These are phyloP conservation scores for Micoletzkya japonica DNA, from an alignment of 2,888 invertebrate species.

Conservation along the genomic window DNA sequence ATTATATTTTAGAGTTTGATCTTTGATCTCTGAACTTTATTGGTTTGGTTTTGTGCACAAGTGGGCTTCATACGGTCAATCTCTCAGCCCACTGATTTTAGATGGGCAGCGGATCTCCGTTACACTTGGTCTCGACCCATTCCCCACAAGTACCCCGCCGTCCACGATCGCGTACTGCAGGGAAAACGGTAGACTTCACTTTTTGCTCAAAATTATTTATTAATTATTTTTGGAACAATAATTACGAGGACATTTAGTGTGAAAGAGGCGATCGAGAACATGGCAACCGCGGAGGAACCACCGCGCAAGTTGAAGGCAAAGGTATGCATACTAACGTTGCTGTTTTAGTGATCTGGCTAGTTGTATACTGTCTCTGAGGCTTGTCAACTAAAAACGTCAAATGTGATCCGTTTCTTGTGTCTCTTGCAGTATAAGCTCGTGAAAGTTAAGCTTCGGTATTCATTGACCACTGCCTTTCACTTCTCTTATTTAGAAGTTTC, in stretches of 20 bases:
- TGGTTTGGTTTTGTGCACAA: background rate
- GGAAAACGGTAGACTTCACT: slow-evolving; percentile 47
- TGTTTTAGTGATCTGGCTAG: too few species aligned
- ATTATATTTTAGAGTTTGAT: background rate
- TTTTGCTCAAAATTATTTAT: too few species aligned
- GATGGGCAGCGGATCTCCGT: slow-evolving; percentile 35
- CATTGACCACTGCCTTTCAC: too few species aligned
- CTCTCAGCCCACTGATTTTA: background rate
- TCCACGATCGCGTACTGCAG: slow-evolving; percentile 43
- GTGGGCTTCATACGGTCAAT: background rate
- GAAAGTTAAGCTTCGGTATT: too few species aligned
- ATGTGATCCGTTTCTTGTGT: too few species aligned
- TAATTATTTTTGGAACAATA: too few species aligned
- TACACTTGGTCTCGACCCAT: slow-evolving; percentile 44
- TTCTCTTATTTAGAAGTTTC: too few species aligned
- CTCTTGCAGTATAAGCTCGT: too few species aligned
- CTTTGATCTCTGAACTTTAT: background rate
- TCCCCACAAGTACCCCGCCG: slow-evolving; percentile 46
- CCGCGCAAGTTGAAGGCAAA: slow-evolving; percentile 16
- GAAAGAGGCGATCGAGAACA: slow-evolving; percentile 27
- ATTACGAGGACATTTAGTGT: too few species aligned
- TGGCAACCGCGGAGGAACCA: slow-evolving; percentile 21
- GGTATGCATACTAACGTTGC: too few species aligned
- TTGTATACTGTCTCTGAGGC: too few species aligned
- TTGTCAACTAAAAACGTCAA: too few species aligned